These are phyloP conservation scores for Catostomus latipinnis DNA, from an alignment of 2,797 vertebrate species.

Conservation along the genomic window DNA sequence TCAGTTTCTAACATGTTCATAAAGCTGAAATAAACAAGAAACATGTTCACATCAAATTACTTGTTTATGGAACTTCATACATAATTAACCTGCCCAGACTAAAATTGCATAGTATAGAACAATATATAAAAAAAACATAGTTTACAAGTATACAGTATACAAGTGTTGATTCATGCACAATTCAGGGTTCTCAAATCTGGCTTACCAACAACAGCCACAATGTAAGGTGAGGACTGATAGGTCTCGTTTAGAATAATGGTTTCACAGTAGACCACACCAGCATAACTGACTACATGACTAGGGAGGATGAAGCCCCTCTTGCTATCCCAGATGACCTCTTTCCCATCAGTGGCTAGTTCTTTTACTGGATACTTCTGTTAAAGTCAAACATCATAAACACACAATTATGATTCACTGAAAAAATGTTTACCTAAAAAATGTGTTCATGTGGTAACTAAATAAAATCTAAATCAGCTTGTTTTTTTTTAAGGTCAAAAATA, in stretches of 20 bases:
- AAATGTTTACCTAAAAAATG: no score
- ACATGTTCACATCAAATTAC: no score
- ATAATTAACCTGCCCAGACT: no score
- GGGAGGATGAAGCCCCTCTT: constrained; percentile 89
- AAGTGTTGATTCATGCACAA: no score
- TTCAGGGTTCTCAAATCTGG: not conserved
- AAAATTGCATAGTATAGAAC: no score
- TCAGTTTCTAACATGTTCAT: not conserved
- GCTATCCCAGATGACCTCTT: constrained; percentile 88
- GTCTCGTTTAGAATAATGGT: constrained; percentile 86
- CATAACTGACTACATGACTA: constrained; percentile 89
- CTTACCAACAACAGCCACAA: constrained; percentile 94
- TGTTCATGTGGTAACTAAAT: no score
- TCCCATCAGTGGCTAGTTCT: constrained; percentile 87
- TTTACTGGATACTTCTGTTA: constrained; percentile 92
- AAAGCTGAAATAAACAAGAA: no score
- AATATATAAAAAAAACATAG: no score
- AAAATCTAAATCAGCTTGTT: no score
- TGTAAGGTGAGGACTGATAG: constrained; percentile 90
- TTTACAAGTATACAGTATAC: no score
- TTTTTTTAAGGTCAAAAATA: no score
- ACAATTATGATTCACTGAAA: not conserved
- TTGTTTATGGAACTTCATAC: no score
- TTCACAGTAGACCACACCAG: constrained; percentile 91
- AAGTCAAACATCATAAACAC: constrained; percentile 50